phyloP scores from a whole-genome alignment of 2,113 vertebrate genomes.

The Neodontobutis hainanensis region DNA sequence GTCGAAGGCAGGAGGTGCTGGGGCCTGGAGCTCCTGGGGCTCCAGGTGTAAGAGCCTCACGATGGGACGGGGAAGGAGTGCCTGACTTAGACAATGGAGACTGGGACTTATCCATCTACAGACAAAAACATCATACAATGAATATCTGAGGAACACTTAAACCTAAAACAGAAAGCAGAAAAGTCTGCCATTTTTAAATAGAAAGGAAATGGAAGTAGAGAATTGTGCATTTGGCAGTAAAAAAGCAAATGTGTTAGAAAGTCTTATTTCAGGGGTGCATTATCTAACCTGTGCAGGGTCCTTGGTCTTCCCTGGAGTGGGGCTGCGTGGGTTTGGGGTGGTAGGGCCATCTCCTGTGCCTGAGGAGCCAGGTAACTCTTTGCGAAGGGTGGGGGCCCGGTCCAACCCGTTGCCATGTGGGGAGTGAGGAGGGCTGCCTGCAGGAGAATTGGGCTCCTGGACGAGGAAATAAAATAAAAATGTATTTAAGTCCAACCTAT shows the following conservation, averaged over 20 bases:
- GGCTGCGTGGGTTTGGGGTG: conserved; percentile 79
- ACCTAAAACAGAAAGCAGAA: neutral
- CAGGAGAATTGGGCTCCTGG: conserved; percentile 86
- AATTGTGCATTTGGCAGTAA: no score
- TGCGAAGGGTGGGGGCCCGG: conserved; percentile 62
- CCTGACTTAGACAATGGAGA: conserved; percentile 80
- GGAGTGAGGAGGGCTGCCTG: conserved; percentile 72
- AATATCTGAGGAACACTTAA: neutral
- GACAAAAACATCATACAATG: conserved; percentile 1
- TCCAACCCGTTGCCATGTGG: conserved; percentile 80
- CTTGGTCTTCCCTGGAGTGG: conserved; percentile 77
- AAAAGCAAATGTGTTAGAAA: neutral
- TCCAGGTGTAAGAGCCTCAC: conserved; percentile 80
- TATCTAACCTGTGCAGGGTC: conserved; percentile 79
- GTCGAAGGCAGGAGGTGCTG: conserved; percentile 82
- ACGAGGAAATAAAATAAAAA: conserved; percentile 23
- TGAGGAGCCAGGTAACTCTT: conserved; percentile 81
- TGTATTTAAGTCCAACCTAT: neutral
- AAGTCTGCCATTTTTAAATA: no score
- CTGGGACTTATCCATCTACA: conserved; percentile 80
- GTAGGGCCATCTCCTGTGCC: conserved; percentile 74
- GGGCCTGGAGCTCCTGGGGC: conserved; percentile 79
- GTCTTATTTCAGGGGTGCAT: neutral
- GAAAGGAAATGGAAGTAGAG: no score
- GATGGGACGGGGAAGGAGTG: conserved; percentile 80